phyloP scores from a whole-genome alignment of 2,888 invertebrate species.

The Empis livida region DNA sequence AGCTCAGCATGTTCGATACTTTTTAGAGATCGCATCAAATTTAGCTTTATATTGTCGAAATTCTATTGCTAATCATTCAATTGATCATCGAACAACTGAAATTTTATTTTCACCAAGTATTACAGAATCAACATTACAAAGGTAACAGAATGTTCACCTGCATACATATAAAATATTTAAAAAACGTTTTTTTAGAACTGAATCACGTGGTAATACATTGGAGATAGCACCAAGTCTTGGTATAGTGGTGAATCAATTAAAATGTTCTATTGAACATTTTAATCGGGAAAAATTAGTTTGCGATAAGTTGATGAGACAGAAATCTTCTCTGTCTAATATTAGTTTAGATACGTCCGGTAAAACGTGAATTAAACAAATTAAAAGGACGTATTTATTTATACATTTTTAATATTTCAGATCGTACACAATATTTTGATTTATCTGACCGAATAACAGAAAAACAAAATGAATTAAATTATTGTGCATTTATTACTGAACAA shows the following conservation, averaged over 20 bases:
- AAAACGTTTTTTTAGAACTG: not conserved
- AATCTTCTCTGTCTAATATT: constrained; percentile 40
- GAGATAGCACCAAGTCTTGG: constrained; percentile 38
- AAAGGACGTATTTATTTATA: no score
- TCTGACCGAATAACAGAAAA: constrained; percentile 42
- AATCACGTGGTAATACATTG: constrained; percentile 15
- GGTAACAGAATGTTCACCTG: constrained; percentile 13
- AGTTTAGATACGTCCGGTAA: constrained; percentile 35
- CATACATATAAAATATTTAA: not conserved
- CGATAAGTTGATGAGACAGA: constrained; percentile 38
- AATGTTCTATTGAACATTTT: constrained; percentile 42
- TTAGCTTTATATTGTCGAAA: constrained; percentile 58
- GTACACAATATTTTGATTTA: constrained; percentile 33
- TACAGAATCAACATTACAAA: constrained; percentile 24
- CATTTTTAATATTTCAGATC: constrained; percentile 23
- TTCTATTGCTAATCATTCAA: constrained; percentile 43
- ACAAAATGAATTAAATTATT: constrained; percentile 45
- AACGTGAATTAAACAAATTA: constrained; percentile 8
- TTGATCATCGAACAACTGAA: constrained; percentile 40
- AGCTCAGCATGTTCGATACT: constrained; percentile 34
- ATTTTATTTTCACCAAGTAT: constrained; percentile 42
- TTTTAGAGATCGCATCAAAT: constrained; percentile 55
- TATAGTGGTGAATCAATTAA: constrained; percentile 42
- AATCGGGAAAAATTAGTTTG: constrained; percentile 39
- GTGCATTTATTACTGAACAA: constrained; percentile 54